Evolutionary conservation across 2,113 vertebrate species (phyloP), one percentile per base, ranked within the genome.

Genomic region (Bostrychus sinensis): DNA sequence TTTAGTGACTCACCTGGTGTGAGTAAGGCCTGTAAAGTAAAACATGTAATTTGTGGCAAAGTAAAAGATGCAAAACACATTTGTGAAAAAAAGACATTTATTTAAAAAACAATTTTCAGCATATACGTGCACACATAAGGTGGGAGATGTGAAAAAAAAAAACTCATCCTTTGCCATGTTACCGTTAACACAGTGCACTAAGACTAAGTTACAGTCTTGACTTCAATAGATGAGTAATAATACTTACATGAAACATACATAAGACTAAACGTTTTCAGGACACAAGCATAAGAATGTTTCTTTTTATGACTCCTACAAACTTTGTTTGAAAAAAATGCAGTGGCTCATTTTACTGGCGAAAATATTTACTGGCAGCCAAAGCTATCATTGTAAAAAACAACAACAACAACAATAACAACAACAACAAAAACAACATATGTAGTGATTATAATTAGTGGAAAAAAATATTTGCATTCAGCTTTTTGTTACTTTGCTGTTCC

Each of bases 51-150:
- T 32, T 22, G 17, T 50, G 50, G 58, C 23, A 2, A 45, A 39
- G 13, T 42, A n/a, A 48, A 62, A 13, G 56, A 37, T 11, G 41
- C 11, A 48, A 11, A 7, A 1, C 17, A 30, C 28, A 22, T 62
- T 10, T 65, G 59, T 48, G 58, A 79, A 78, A 87, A 14, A 55
- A 12, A 14, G 3, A 48, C 34, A n/a, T 89, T 88, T 87, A 87
- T 86, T 86, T 17, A 32, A 62, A 69, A 61, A 57, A 38, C 60
- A 55, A 36, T 13, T 62, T 54, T 37, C 13, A 14, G 45, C 39
- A 67, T 56, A 69, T 56, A 42, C 14, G n/a, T 30, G 23, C 25
- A 51, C 7, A 28, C 48, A 51, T n/a, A n/a, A n/a, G n/a, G n/a
- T n/a, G n/a, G n/a, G n/a, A n/a, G n/a, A n/a, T n/a, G n/a, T n/a